Evolutionary conservation across 2,113 vertebrate genomes (phyloP).

Genomic region (Phrynocephalus versicolor): DNA sequence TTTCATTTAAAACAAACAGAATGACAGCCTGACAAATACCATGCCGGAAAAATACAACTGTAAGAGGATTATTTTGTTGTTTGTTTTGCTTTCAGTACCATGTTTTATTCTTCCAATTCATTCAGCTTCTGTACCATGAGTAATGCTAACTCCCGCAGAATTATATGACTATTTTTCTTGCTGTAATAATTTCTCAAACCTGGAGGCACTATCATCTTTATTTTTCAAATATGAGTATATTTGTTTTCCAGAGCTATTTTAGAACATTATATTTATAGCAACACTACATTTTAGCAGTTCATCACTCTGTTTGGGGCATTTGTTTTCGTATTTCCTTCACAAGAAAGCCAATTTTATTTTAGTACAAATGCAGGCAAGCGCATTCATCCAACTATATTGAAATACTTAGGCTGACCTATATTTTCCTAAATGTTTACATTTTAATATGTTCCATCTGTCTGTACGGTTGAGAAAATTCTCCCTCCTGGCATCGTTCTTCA

Average conservation of each 20-base stretch:
- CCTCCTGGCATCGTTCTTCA: slow-evolving; percentile 28
- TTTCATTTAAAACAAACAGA: slow-evolving; percentile 37
- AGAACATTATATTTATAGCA: slow-evolving; percentile 56
- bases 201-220: slow-evolving; percentile 9
- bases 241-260: slow-evolving; percentile 58
- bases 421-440: background rate
- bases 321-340: slow-evolving; percentile 47
- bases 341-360: slow-evolving; percentile 36
- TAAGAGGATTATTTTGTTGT: background rate
- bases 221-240: slow-evolving; percentile 54
- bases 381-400: slow-evolving; percentile 30
- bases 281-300: slow-evolving; percentile 45
- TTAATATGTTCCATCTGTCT: slow-evolving; percentile 8
- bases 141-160: slow-evolving; percentile 19
- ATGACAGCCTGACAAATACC: slow-evolving; percentile 22
- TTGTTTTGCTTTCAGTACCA: background rate
- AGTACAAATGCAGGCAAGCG: slow-evolving; percentile 37
- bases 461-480: background rate
- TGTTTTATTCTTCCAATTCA: background rate
- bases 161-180: slow-evolving; percentile 26
- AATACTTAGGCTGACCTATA: slow-evolving; percentile 44
- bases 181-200: slow-evolving; percentile 46
- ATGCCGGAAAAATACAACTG: background rate
- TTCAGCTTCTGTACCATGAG: slow-evolving; percentile 26
- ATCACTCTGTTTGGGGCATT: slow-evolving; percentile 45